Base-by-base conservation (phyloP, 1,140 invertebrate genomes). In the Diuraphis noxia region DNA sequence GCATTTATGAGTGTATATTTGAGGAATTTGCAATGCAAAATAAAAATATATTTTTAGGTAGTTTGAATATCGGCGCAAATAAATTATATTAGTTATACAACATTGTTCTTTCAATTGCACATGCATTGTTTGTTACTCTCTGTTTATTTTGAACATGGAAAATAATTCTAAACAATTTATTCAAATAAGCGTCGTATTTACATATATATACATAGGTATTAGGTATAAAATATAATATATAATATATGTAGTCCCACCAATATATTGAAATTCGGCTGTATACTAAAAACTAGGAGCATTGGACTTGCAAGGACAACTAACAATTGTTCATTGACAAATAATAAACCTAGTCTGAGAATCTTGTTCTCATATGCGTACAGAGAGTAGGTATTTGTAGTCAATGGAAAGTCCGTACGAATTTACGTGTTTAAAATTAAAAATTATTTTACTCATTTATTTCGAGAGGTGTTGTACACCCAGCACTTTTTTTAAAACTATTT, bases 381-480 rank as follows among this genome's bases (percentile, higher is more conserved):
- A 82, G 38, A 82, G 7, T 38, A 82, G 10, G 25, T 6, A 38
- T 41, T 82, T 82, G 25, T 41, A 6, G 30, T 2, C 13, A 43
- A n/a, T 10, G 30, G 41, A 84, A 84, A 41, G 40, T 84, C 19
- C 17, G 25, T 41, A 7, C n/a, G 5, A n/a, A 72, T 34, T n/a
- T 72, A 72, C 56, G 40, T 84, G 82, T 84, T 84, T 43, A 43
- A 43, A 84, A 84, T 84, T n/a, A n/a, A 84, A 41, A 84, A 84
- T 34, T 30, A 84, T 43, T 43, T 43, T n/a, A n/a, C 25, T 21
- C 30, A 19, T 84, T 84, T 43, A 21, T 49, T 86, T 36, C 8
- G 46, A 72, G 56, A 17, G n/a, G 30, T n/a, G 30, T 72, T 63
- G n/a, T n/a, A n/a, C 30, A 17, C 0, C 6, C 82, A 86, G n/a